phyloP scores from a whole-genome alignment of 2,113 vertebrate genomes.

The Galeopterus variegatus region DNA sequence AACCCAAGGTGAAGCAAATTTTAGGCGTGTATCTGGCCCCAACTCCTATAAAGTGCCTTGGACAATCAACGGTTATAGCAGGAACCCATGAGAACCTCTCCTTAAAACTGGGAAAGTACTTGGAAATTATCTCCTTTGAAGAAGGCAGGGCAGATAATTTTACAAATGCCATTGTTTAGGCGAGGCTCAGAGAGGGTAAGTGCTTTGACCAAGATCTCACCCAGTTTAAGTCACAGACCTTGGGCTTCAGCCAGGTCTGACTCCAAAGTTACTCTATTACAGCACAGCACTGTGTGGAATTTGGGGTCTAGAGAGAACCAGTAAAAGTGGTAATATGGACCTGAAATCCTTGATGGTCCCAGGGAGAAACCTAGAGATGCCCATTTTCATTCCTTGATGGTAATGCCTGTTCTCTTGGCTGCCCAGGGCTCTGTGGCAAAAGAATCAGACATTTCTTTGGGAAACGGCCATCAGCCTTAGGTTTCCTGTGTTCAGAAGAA shows the following conservation, averaged over 20 bases:
- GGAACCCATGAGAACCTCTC: constrained; percentile 41
- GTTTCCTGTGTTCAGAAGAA: constrained; percentile 16
- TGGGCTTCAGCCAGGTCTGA: background rate
- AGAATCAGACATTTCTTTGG: background rate
- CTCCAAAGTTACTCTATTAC: background rate
- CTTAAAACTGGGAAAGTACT: background rate
- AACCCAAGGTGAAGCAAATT: background rate
- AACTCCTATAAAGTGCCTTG: background rate
- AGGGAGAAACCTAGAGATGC: constrained; percentile 5
- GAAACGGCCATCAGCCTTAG: background rate
- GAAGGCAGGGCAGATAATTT: background rate
- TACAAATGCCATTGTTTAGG: constrained; percentile 21
- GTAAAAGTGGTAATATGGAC: background rate
- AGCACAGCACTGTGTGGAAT: background rate
- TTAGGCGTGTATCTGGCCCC: background rate
- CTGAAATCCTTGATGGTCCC: background rate
- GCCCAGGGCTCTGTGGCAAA: constrained; percentile 2
- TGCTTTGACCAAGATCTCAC: constrained; percentile 31
- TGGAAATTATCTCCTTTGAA: constrained; percentile 27
- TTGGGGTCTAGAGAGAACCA: background rate
- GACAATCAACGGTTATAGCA: background rate
- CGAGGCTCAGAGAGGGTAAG: background rate
- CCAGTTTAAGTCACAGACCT: background rate
- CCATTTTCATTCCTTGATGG: background rate
- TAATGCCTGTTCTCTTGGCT: background rate